Evolutionary conservation across 30 jellyfish, hydroid and myxozoan genomes (phyloP), one percentile per base, ranked within the genome.

Genomic region (Chrysaora quinquecirrha): DNA sequence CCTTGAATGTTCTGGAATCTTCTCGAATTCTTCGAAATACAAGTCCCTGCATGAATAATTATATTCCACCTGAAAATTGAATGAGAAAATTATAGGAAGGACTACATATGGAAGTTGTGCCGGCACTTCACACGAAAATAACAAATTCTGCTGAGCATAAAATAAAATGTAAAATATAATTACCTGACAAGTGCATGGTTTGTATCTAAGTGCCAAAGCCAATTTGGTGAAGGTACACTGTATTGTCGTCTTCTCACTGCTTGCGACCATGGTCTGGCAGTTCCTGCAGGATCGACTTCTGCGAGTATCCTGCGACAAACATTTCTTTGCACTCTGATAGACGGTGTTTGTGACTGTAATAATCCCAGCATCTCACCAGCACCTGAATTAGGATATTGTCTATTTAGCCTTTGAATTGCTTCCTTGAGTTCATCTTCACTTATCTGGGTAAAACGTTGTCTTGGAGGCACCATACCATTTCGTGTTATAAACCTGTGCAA

Each of bases 281-380:
- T 49, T 64, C 90, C 90, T 12, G n/a, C 76, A 1, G 90, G 85
- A 25, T 67, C 90, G 0, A 64, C 86, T 62, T 56, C 76, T 2
- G 75, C 63, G 19, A 75, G 74, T 29, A 28, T 22, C 20, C 48
- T 71, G 73, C 68, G 61, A 50, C 75, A 49, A 3, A 33, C 58
- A 27, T 75, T 81, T 20, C 75, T 32, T 49, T 48, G 87, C 12
- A 75, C 25, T 49, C 77, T 48, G 2, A 75, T 11, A 0, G 87
- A 29, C 2, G 87, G 87, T 19, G n/a, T 28, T 1, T 23, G 4
- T 1, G 76, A 49, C 49, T 31, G 47, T 1, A 75, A 30, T 2
- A 75, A 23, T 4, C 68, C 31, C 60, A 48, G 2, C 76, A 75
- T 75, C 34, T 75, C 77, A 0, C 80, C 60, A 0, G 76, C 60